These are phyloP conservation scores for Ornithorhynchus anatinus DNA, from an alignment of 2,113 vertebrate species.

Conservation along the genomic window DNA sequence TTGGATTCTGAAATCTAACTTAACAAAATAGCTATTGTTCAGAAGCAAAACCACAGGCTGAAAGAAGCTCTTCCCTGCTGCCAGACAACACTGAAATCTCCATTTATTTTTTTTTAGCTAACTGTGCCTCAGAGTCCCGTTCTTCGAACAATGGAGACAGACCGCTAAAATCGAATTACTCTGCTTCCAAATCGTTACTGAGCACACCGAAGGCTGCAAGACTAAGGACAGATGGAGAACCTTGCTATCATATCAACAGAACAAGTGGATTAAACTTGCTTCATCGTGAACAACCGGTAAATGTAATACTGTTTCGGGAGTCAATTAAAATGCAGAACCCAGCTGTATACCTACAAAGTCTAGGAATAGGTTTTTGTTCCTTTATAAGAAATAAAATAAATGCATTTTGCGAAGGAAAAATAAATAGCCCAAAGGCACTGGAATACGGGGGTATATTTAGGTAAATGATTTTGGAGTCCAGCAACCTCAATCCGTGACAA, in stretches of 20 bases:
- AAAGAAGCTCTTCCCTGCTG: neutral
- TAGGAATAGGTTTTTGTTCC: neutral
- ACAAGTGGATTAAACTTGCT: conserved; percentile 18
- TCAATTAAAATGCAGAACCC: conserved; percentile 24
- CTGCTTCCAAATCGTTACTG: no score
- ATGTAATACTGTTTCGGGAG: neutral
- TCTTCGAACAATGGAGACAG: neutral
- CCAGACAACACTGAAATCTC: neutral
- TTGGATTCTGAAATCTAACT: neutral
- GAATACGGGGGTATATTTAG: no score
- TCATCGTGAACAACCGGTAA: conserved; percentile 11
- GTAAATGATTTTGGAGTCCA: no score
- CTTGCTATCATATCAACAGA: conserved; percentile 4
- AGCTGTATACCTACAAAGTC: conserved; percentile 1
- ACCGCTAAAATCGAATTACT: neutral
- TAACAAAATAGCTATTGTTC: neutral
- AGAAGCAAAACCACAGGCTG: neutral
- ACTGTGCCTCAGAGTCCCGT: neutral
- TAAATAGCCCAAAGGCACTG: neutral
- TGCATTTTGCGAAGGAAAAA: neutral
- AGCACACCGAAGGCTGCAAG: no score
- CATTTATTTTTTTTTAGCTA: neutral
- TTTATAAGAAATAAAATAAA: neutral
- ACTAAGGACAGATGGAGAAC: neutral
- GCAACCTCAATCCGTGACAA: no score